Base-by-base conservation (phyloP, 2,888 invertebrate species). In the Danaus chrysippus region DNA sequence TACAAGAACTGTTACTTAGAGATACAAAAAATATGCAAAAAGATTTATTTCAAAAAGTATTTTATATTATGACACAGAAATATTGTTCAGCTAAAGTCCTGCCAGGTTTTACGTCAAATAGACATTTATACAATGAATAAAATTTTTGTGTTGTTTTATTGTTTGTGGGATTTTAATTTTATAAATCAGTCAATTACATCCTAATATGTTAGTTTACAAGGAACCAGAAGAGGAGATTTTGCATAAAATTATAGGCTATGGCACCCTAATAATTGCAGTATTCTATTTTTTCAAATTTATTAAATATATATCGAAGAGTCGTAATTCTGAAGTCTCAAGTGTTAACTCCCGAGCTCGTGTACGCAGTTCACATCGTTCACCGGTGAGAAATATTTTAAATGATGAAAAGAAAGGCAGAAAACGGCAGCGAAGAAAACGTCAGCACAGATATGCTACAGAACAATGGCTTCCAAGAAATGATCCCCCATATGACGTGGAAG, bases 141-240 rank as follows among this genome's bases (percentile, higher is more conserved):
- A 55, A 49, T 56, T 54, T 17, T 13, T 49, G 43, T 34, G 8
- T 53, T 54, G 11, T 43, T n/a, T 15, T 44, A n/a, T 19, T 15
- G 23, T 13, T 34, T 34, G 23, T 34, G 8, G 2, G 23, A 34
- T 6, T 3, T 34, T 34, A 34, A 23, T 3, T 23, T 23, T 23
- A 23, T 23, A 23, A 23, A 23, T 23, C 23, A 23, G 23, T 23
- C 23, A 23, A 23, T 53, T 54, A 54, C 49, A 54, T 44, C 59
- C 62, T 63, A 73, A 65, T 67, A 84, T 84, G 85, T 72, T 85
- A 64, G 69, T 77, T 0, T 72, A 76, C 66, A 83, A 78, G 61
- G 71, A 76, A 61, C 44, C 71, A 0, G 76, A 80, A 0, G 81
- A 81, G 0, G 54, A 54, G 0, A 23, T 63, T 1, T 55, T 70